Base-by-base conservation (phyloP, 2,888 invertebrate species). In the Callyntrura sp. region DNA sequence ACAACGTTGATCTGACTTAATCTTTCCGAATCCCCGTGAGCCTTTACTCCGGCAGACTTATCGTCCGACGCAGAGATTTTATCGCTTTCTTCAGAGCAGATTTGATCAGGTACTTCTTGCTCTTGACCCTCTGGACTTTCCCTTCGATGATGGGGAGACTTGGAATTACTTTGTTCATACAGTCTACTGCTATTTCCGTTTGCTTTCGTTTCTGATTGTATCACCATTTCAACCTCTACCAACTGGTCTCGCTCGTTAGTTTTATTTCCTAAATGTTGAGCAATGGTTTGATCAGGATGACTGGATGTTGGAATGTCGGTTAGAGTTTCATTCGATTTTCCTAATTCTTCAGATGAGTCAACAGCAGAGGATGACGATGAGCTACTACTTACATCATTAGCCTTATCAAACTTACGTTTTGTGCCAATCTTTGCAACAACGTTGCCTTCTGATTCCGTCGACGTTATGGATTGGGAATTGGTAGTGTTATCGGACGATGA, bases 51-150 rank as follows among this genome's bases (percentile, higher is more conserved):
- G 35, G 28, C 68, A 28, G 35, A 35, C 68, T 68, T 81, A 45
- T 81, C 55, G 11, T 68, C 23, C 12, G 65, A 60, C 1, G 20
- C 9, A 3, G 11, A 25, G 0, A 12, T 68, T 70, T 65, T 65
- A 28, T 85, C 79, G 17, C 84, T 85, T 68, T 84, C 84, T 35
- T 68, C 84, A 25, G 51, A 20, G 11, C 78, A 65, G 9, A 55
- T 76, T 17, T 51, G 76, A 65, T 88, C 85, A 76, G 91, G 91
- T 55, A 92, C 88, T 86, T 90, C 91, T 90, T 92, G 91, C 25
- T 92, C 92, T 70, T 92, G 92, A 6, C 92, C 92, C 65, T 92
- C 92, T 5, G 92, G 92, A 82, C 92, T 91, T 84, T 91, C 91
- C 55, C 91, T 88, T 79, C 91, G 48, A 25, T 90, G 91, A 51